Base-by-base conservation (phyloP, 2,888 invertebrate species). In the Apamea epomidion region DNA sequence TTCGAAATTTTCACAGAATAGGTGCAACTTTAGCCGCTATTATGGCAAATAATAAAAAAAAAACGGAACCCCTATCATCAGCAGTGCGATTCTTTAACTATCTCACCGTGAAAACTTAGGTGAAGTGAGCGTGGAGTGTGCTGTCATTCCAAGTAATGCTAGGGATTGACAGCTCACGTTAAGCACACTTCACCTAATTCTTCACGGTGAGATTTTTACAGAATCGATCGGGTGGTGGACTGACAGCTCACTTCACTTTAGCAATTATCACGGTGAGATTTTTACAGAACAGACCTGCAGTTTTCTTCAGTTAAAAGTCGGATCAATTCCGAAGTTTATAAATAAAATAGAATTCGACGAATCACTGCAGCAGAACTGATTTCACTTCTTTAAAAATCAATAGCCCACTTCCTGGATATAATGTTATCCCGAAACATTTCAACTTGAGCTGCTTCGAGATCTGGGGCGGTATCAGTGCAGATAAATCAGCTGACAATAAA, bases 401-500 rank as follows among this genome's bases (percentile, higher is more conserved):
- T 75, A 25, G n/a, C 16, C 68, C 21, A 42, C 12, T 48, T 58
- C 69, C 37, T 48, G 25, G 69, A 70, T 71, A 83, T 76, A 42
- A 81, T 78, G 81, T 74, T 45, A 42, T 51, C 51, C n/a, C 32
- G n/a, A 68, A 80, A 68, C 45, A 76, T 78, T 83, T 77, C 45
- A 16, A 54, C 37, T 74, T n/a, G 45, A 70, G 58, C 71, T 68
- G 32, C 58, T 68, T 54, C 42, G 25, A 76, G 74, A 76, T 82
- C 74, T 32, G 60, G 73, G 60, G 65, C 68, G 74, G 74, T 81
- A 86, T 86, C 84, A 58, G 68, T 29, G 62, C 64, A 81, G 80
- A 89, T 87, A 87, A 88, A 90, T 88, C 80, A 81, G 74, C 58
- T 73, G 78, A 86, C 80, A 83, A 84, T 90, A 89, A 89, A 89